Conservation (phyloP, 1,140 invertebrate species). For the Apis florea region DNA sequence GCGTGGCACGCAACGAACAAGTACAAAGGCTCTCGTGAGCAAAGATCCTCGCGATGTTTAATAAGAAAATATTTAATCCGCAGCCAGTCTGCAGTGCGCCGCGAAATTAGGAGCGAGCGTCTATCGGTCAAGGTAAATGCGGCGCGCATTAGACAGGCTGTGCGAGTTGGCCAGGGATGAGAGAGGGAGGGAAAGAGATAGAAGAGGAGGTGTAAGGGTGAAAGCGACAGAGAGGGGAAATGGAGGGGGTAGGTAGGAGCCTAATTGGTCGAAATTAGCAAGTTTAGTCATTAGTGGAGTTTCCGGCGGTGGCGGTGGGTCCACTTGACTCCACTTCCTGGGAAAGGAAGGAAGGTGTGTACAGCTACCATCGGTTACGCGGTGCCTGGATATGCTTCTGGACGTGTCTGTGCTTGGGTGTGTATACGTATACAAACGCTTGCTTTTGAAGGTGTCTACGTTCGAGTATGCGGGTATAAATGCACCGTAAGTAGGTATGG, state of each 20-base stretch:
- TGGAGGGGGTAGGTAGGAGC: slow-evolving; percentile 61
- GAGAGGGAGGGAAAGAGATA: slow-evolving; percentile 5
- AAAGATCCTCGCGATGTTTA: slow-evolving; percentile 23
- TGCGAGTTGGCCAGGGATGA: slow-evolving; percentile 46
- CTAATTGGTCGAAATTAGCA: slow-evolving; percentile 81
- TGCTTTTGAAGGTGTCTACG: not conserved
- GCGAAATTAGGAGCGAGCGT: slow-evolving; percentile 70
- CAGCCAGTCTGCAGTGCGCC: slow-evolving; percentile 56
- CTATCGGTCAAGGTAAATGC: slow-evolving; percentile 78
- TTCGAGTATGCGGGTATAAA: not conserved
- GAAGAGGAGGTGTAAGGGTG: slow-evolving; percentile 40
- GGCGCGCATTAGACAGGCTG: slow-evolving; percentile 73
- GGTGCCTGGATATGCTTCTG: slow-evolving; percentile 33
- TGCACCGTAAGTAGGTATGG: not conserved
- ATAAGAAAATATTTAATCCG: slow-evolving; percentile 56
- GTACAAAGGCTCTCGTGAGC: not conserved
- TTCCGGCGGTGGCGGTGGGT: slow-evolving; percentile 71
- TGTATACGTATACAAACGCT: not conserved
- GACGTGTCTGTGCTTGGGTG: too few species aligned
- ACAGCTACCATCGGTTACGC: slow-evolving; percentile 57
- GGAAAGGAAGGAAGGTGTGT: slow-evolving; percentile 71
- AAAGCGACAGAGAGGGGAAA: slow-evolving; percentile 44
- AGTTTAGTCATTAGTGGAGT: slow-evolving; percentile 81
- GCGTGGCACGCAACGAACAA: not conserved
- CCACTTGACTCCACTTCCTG: slow-evolving; percentile 78